Conservation (phyloP, 2,888 invertebrate species). For the Pachymerium ferrugineum region DNA sequence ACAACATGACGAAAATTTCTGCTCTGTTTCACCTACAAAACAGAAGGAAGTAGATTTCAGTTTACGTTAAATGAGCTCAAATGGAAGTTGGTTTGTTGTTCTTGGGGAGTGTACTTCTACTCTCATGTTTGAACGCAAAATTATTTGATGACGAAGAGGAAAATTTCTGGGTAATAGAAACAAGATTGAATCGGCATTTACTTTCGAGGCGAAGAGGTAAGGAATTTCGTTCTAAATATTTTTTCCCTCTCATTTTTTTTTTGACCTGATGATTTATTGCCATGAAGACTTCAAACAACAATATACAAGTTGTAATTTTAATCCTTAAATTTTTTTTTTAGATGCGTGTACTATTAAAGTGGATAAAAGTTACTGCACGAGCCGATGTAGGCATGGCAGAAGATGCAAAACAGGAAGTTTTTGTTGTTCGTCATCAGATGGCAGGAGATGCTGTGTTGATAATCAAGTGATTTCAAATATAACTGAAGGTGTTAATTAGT, state of each 20-base stretch:
- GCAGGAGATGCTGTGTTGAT: neutral
- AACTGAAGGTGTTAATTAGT: too few relatives aligned
- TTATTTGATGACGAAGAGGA: neutral
- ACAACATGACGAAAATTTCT: neutral
- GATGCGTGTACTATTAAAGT: neutral
- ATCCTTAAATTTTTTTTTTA: neutral
- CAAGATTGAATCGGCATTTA: neutral
- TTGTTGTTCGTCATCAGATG: neutral
- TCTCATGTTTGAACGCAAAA: too few relatives aligned
- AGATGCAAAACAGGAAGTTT: neutral
- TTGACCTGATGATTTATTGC: too few relatives aligned
- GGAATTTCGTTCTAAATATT: too few relatives aligned
- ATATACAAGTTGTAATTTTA: too few relatives aligned
- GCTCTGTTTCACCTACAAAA: neutral
- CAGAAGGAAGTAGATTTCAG: neutral
- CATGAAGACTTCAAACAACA: too few relatives aligned
- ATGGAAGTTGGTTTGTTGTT: neutral
- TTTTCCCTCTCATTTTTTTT: neutral
- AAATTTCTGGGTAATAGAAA: neutral
- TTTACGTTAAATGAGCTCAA: neutral
- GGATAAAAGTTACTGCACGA: neutral
- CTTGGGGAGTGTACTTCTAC: neutral
- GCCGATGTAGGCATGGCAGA: neutral
- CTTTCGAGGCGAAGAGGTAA: neutral
- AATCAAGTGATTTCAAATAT: neutral